These are phyloP conservation scores for Pipistrellus pipistrellus DNA, from an alignment of 2,797 vertebrate genomes.

Conservation along the genomic window DNA sequence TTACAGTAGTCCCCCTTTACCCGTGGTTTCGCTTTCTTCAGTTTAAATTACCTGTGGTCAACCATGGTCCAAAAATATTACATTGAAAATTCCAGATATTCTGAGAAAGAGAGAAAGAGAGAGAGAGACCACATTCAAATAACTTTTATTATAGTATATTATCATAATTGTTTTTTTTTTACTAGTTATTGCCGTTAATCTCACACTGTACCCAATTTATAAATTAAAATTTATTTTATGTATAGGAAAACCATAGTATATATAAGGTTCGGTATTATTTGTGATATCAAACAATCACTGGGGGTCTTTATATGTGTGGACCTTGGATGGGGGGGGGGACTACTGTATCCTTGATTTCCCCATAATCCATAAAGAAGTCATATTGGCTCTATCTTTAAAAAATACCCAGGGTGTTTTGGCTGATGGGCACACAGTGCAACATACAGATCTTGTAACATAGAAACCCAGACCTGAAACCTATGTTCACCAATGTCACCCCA, in stretches of 20 bases:
- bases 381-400: not conserved
- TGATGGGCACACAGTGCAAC: too few relatives aligned
- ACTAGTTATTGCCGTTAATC: not conserved
- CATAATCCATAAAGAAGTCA: not conserved
- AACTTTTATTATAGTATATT: not conserved
- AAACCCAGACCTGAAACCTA: too few relatives aligned
- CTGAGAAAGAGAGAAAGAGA: not conserved
- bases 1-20: not conserved
- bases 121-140: not conserved
- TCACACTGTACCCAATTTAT: not conserved
- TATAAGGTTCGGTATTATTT: not conserved
- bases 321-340: not conserved
- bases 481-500: too few relatives aligned
- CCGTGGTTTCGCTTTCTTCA: not conserved
- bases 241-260: not conserved
- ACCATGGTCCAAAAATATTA: not conserved
- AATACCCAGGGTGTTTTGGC: not conserved
- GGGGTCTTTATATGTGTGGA: not conserved
- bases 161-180: not conserved
- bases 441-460: too few relatives aligned
- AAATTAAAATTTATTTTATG: not conserved
- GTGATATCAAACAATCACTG: not conserved
- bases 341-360: not conserved
- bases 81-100: not conserved
- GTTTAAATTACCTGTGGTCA: not conserved